Percentiles rank a stretch among this genome's conserved stretches.
Conservation (phyloP, 2,888 invertebrate species). For the Polydesmus complanatus region DNA sequence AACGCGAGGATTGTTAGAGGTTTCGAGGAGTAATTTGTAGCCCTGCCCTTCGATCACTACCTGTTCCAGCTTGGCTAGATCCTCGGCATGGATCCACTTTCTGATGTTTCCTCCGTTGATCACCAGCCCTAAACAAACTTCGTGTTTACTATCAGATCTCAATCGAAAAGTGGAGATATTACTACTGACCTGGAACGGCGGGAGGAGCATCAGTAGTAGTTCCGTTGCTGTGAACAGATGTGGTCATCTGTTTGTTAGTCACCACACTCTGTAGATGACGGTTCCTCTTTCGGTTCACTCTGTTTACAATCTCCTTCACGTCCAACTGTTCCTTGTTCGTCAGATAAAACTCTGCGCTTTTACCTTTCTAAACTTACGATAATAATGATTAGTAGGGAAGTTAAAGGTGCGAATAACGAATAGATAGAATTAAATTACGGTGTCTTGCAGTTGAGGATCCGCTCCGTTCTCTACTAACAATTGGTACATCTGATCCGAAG, state of each 20-base stretch:
- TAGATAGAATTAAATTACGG: background rate
- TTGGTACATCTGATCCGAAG: slow-evolving; percentile 77
- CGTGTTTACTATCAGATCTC: background rate
- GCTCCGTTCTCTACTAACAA: slow-evolving; percentile 71
- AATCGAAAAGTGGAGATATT: too few relatives aligned
- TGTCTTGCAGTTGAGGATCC: slow-evolving; percentile 45
- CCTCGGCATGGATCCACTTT: slow-evolving; percentile 90
- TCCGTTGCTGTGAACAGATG: background rate
- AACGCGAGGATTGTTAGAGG: slow-evolving; percentile 67
- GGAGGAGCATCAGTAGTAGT: too few relatives aligned
- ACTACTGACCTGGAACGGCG: too few relatives aligned
- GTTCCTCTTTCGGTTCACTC: slow-evolving; percentile 15
- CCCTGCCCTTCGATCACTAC: slow-evolving; percentile 86
- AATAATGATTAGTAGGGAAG: background rate
- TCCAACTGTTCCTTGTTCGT: slow-evolving; percentile 16
- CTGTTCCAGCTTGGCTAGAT: slow-evolving; percentile 68
- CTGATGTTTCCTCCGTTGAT: slow-evolving; percentile 76
- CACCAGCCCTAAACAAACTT: slow-evolving; percentile 46
- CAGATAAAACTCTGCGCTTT: slow-evolving; percentile 12
- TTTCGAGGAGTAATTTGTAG: slow-evolving; percentile 61
- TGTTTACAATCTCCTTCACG: slow-evolving; percentile 16
- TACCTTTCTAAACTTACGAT: slow-evolving; percentile 15
- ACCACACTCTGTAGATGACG: background rate
- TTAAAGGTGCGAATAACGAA: too few relatives aligned
- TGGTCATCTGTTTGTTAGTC: background rate